These are phyloP conservation scores for Lacerta agilis DNA, from an alignment of 2,797 vertebrate genomes.

Conservation along the genomic window DNA sequence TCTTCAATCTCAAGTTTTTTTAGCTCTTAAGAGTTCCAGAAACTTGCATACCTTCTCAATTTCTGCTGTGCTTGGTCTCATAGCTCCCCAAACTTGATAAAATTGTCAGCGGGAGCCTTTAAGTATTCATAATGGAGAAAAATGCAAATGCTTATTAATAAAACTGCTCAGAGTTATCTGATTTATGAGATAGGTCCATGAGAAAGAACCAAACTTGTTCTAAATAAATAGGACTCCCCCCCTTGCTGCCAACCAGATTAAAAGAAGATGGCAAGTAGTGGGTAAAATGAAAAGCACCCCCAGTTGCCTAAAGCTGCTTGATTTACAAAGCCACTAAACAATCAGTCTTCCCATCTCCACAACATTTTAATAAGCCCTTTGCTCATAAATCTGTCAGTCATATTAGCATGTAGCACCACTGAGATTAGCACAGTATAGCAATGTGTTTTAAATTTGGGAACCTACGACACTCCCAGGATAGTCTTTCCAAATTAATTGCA, in stretches of 20 bases:
- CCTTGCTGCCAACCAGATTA: conserved; percentile 13
- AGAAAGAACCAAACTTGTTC: conserved; percentile 55
- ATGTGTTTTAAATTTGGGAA: conserved; percentile 48
- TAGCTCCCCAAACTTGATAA: conserved; percentile 33
- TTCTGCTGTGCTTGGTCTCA: conserved; percentile 29
- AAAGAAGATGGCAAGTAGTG: conserved; percentile 42
- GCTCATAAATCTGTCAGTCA: conserved; percentile 60
- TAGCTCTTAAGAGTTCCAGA: too few species aligned
- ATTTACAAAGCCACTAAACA: conserved; percentile 42
- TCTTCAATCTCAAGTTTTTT: too few species aligned
- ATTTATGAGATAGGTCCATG: conserved; percentile 54
- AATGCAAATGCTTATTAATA: conserved; percentile 51
- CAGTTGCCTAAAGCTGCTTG: conserved; percentile 40
- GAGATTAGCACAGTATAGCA: conserved; percentile 14
- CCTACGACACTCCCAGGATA: conserved; percentile 40
- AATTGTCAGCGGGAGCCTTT: conserved; percentile 41
- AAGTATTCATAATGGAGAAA: conserved; percentile 52
- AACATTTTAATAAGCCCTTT: conserved; percentile 50
- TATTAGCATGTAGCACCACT: conserved; percentile 49
- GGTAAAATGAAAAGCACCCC: conserved; percentile 32
- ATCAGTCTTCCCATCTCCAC: conserved; percentile 37
- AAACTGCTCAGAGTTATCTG: conserved; percentile 46
- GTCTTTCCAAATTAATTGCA: conserved; percentile 60
- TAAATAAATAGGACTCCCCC: conserved; percentile 49
- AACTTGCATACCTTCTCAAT: not conserved